phyloP scores from a whole-genome alignment of 2,888 invertebrate species.

The Dichetophora obliterata region DNA sequence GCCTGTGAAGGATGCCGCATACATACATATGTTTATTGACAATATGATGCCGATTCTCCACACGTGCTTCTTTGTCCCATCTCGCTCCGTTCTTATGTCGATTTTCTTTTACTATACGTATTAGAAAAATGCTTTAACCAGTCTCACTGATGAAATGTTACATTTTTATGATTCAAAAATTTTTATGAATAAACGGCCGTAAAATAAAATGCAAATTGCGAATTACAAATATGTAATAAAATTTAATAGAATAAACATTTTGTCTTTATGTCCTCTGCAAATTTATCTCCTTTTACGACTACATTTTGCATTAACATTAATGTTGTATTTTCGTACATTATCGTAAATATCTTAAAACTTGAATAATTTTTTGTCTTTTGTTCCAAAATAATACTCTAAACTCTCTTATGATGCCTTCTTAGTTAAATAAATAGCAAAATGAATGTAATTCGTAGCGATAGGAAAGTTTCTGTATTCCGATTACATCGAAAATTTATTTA shows the following conservation, averaged over 20 bases:
- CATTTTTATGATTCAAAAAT: slow-evolving; percentile 64
- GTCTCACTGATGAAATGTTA: slow-evolving; percentile 51
- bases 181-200: slow-evolving; percentile 57
- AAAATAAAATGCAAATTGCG: slow-evolving; percentile 67
- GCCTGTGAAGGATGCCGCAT: background rate
- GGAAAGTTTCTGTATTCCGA: background rate
- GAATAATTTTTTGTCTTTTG: background rate
- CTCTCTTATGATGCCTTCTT: background rate
- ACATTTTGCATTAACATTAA: slow-evolving; percentile 64
- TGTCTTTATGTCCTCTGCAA: slow-evolving; percentile 61
- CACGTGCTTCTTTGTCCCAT: slow-evolving; percentile 18
- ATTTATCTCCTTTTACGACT: slow-evolving; percentile 63
- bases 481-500: background rate
- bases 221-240: slow-evolving; percentile 69
- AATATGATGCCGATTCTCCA: slow-evolving; percentile 7
- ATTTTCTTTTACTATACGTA: slow-evolving; percentile 26
- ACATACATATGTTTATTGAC: background rate
- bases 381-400: background rate
- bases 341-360: slow-evolving; percentile 60
- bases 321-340: slow-evolving; percentile 62
- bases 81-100: slow-evolving; percentile 33
- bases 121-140: background rate
- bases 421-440: background rate
- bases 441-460: background rate
- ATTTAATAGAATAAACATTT: slow-evolving; percentile 66